These are phyloP conservation scores for Esox lucius DNA, from an alignment of 2,797 vertebrate genomes.

Conservation along the genomic window DNA sequence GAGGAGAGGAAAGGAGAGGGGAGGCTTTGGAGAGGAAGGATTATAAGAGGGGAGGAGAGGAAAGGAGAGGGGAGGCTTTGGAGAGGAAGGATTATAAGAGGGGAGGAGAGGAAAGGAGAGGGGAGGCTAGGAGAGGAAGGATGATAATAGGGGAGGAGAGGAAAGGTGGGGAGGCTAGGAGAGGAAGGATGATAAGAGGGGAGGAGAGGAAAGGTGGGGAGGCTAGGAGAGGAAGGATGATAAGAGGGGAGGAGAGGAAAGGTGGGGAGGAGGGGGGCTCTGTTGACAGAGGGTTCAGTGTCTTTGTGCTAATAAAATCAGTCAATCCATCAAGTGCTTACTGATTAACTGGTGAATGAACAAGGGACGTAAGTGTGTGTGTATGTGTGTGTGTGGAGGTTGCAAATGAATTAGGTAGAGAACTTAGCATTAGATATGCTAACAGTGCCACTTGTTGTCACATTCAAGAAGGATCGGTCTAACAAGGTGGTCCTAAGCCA, in stretches of 20 bases:
- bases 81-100: too few species aligned
- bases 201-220: constrained; percentile 32
- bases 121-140: too few species aligned
- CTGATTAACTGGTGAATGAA: constrained; percentile 10
- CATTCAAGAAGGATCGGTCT: neutral
- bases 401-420: neutral
- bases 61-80: neutral
- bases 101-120: too few species aligned
- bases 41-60: neutral
- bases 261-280: constrained; percentile 46
- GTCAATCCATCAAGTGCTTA: constrained; percentile 17
- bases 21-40: too few species aligned
- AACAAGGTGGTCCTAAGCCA: constrained; percentile 29
- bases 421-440: constrained; percentile 5
- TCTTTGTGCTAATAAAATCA: constrained; percentile 10
- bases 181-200: too few species aligned
- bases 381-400: constrained; percentile 3
- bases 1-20: constrained; percentile 46
- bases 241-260: constrained; percentile 2
- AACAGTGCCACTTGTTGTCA: constrained; percentile 10
- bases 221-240: too few species aligned
- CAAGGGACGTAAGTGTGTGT: constrained; percentile 37
- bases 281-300: constrained; percentile 8
- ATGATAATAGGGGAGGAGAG: too few species aligned
- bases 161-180: too few species aligned